Evolutionary conservation across 92 coral and sea anemone species (phyloP).

Genomic region (Palythoa grandiflora): DNA sequence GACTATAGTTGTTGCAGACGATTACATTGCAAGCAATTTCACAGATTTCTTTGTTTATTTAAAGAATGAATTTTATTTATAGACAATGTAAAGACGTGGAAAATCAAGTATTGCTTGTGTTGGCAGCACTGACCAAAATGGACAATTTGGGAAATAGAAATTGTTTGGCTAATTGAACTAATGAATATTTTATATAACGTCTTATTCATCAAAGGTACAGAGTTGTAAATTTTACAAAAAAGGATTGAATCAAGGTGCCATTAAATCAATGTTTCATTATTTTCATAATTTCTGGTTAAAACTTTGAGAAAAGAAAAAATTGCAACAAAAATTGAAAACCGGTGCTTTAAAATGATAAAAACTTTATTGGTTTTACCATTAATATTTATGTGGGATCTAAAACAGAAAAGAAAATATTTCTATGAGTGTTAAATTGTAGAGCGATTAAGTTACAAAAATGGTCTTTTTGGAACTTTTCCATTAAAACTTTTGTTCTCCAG

Average conservation of each 20-base stretch:
- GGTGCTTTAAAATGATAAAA: neutral
- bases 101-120: neutral
- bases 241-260: neutral
- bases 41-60: neutral
- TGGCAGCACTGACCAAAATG: neutral
- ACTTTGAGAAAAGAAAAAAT: neutral
- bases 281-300: neutral
- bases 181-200: constrained; percentile 24
- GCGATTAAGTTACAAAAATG: neutral
- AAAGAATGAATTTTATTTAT: neutral
- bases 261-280: neutral
- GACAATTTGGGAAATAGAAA: neutral
- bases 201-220: neutral
- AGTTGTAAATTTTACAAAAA: neutral
- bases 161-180: neutral
- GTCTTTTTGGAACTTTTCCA: neutral
- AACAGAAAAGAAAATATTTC: neutral
- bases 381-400: constrained; percentile 35
- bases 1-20: constrained; percentile 22
- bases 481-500: neutral
- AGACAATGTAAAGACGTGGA: neutral
- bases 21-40: neutral
- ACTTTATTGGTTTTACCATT: neutral
- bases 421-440: neutral
- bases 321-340: neutral